These are phyloP conservation scores for Philopedon plagiatum DNA, from an alignment of 2,888 invertebrate species.

Conservation along the genomic window DNA sequence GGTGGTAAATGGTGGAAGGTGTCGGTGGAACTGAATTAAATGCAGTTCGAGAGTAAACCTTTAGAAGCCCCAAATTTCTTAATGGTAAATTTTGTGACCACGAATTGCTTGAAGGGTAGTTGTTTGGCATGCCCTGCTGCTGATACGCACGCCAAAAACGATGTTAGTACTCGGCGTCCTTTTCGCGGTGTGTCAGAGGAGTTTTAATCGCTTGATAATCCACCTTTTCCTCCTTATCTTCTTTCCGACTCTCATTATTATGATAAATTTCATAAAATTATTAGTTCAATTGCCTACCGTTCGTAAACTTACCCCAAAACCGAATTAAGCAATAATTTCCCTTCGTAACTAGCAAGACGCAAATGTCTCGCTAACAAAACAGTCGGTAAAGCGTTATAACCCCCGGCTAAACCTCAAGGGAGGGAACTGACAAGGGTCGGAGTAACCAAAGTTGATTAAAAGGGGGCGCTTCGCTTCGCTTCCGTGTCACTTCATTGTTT, in stretches of 20 bases:
- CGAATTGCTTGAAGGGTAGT: no score
- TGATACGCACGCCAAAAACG: no score
- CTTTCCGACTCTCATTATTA: not conserved
- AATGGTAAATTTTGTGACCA: no score
- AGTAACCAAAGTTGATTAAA: slow-evolving; percentile 35
- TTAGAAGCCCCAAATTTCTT: no score
- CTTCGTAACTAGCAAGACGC: slow-evolving; percentile 13
- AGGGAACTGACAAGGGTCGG: slow-evolving; percentile 33
- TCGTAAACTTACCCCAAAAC: not conserved
- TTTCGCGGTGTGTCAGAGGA: no score
- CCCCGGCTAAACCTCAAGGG: slow-evolving; percentile 14
- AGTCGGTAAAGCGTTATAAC: slow-evolving; percentile 22
- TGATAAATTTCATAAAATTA: not conserved
- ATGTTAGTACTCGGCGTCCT: no score
- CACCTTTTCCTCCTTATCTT: no score
- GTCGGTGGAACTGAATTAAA: not conserved
- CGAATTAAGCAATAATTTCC: slow-evolving; percentile 19
- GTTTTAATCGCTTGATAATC: no score
- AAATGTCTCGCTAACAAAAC: slow-evolving; percentile 20
- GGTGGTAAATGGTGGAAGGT: slow-evolving; percentile 10
- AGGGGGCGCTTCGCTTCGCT: slow-evolving; percentile 26
- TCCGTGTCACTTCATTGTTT: slow-evolving; percentile 39
- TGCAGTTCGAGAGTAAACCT: no score
- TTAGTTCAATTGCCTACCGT: not conserved
- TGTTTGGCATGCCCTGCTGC: no score